phyloP scores from a whole-genome alignment of 2,888 invertebrate genomes.

The Mythimna albipuncta region DNA sequence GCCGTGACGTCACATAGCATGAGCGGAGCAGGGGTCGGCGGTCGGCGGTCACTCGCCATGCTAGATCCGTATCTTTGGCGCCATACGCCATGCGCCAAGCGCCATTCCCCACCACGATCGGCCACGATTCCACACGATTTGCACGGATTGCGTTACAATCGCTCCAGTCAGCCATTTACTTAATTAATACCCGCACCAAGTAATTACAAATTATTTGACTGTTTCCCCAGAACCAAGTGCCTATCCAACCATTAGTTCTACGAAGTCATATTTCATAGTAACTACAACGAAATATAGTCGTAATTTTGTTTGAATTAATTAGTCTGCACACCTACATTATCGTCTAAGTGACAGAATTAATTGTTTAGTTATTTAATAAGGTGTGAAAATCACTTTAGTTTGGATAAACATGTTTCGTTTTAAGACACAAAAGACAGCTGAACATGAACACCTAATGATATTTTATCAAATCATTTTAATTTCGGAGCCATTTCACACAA shows the following conservation, averaged over 20 bases:
- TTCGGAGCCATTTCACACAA: too few relatives aligned
- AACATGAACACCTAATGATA: background rate
- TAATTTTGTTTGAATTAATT: conserved; percentile 58
- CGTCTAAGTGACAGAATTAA: conserved; percentile 36
- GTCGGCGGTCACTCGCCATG: conserved; percentile 82
- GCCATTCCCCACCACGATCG: conserved; percentile 40
- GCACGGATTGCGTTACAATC: conserved; percentile 82
- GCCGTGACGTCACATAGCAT: conserved; percentile 74
- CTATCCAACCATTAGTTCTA: conserved; percentile 38
- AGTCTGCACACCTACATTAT: conserved; percentile 46
- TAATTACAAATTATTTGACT: conserved; percentile 60
- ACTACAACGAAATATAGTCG: conserved; percentile 32
- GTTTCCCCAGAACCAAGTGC: conserved; percentile 51
- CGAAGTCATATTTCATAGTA: conserved; percentile 53
- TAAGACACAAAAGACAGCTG: background rate
- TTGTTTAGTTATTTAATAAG: conserved; percentile 39
- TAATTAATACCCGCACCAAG: conserved; percentile 72
- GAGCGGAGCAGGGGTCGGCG: conserved; percentile 78
- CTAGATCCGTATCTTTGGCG: conserved; percentile 86
- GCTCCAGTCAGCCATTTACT: conserved; percentile 76
- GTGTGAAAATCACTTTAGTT: conserved; percentile 21
- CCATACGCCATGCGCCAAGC: conserved; percentile 76
- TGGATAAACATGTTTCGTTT: background rate
- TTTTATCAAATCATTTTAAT: too few relatives aligned
- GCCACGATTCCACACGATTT: conserved; percentile 67